These are phyloP conservation scores for Endomychus coccineus DNA, from an alignment of 2,888 invertebrate species.

Conservation along the genomic window DNA sequence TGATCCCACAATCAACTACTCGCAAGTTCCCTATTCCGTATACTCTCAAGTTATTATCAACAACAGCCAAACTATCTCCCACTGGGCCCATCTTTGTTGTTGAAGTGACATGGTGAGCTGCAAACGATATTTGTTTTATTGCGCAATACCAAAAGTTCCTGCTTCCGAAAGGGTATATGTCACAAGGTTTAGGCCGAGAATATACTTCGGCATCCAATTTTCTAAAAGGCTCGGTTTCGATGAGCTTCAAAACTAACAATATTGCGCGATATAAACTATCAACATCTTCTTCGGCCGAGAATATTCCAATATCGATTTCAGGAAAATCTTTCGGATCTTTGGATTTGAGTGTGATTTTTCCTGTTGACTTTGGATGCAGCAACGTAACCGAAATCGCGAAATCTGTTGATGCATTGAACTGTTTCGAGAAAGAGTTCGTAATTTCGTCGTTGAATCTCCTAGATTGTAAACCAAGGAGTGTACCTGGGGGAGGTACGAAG, in stretches of 20 bases:
- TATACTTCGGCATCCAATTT: conserved; percentile 47
- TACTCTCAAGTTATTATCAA: conserved; percentile 53
- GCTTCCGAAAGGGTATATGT: conserved; percentile 34
- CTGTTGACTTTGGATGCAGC: conserved; percentile 30
- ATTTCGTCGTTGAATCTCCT: conserved; percentile 4
- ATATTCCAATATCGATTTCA: conserved; percentile 27
- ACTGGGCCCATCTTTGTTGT: conserved; percentile 48
- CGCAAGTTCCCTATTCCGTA: conserved; percentile 51
- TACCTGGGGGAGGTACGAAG: conserved; percentile 8
- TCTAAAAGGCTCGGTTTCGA: conserved; percentile 51
- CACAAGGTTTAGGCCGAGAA: conserved; percentile 44
- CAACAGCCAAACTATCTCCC: conserved; percentile 45
- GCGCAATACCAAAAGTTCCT: conserved; percentile 42
- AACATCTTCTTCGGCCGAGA: conserved; percentile 48
- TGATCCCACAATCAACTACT: conserved; percentile 58
- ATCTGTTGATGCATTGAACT: conserved; percentile 1
- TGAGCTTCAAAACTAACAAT: conserved; percentile 31
- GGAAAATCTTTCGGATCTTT: conserved; percentile 31
- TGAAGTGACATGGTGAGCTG: conserved; percentile 46
- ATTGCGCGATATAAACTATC: conserved; percentile 50
- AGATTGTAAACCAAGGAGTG: too few species aligned
- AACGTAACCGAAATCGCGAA: conserved; percentile 16
- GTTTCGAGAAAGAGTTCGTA: background rate
- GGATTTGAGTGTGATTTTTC: conserved; percentile 28
- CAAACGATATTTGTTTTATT: conserved; percentile 40